These are phyloP conservation scores for Clarias magur DNA, from an alignment of 2,113 vertebrate genomes.

Conservation along the genomic window DNA sequence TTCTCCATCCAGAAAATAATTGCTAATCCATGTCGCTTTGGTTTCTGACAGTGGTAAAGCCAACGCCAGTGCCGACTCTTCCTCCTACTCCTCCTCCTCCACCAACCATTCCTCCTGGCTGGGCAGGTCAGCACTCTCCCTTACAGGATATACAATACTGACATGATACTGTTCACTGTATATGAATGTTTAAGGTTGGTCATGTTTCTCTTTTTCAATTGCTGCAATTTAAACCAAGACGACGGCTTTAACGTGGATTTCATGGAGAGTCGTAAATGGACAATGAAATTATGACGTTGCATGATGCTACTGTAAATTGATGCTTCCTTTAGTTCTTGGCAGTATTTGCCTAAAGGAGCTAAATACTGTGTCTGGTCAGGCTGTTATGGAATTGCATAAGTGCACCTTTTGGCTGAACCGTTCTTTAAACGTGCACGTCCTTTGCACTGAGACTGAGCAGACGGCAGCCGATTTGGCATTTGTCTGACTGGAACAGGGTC, in stretches of 20 bases:
- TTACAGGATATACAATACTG: neutral
- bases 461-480: slow-evolving; percentile 1
- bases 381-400: neutral
- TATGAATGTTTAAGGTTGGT: neutral
- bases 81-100: slow-evolving; percentile 90
- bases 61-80: slow-evolving; percentile 84
- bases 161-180: neutral
- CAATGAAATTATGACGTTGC: neutral
- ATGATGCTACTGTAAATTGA: neutral
- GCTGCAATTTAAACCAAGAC: neutral
- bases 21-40: neutral
- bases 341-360: neutral
- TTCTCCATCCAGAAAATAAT: neutral
- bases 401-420: neutral
- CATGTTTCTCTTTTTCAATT: neutral
- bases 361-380: neutral
- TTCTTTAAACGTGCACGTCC: neutral
- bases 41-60: slow-evolving; percentile 80
- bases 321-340: neutral
- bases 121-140: slow-evolving; percentile 78
- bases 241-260: neutral
- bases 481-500: neutral
- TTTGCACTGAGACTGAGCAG: neutral
- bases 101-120: slow-evolving; percentile 91
- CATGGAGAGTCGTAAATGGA: neutral